A percentile compares a stretch with the other conserved stretches of the same genome.
Evolutionary conservation across 1,140 invertebrate species (phyloP).

Genomic region (Drosophila willistoni): DNA sequence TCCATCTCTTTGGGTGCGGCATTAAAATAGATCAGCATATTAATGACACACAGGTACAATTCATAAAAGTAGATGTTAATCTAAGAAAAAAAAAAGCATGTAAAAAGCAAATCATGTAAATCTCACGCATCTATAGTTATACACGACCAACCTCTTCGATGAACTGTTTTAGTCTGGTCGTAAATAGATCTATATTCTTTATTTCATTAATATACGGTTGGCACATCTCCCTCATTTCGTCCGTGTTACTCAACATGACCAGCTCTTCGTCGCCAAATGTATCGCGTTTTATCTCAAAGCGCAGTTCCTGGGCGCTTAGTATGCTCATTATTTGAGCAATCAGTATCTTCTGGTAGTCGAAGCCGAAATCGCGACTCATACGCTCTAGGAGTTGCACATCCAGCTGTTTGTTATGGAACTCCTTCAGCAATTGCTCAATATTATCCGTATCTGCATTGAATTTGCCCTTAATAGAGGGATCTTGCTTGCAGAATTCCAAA

Average conservation of each 20-base stretch:
- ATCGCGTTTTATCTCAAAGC: conserved; percentile 72
- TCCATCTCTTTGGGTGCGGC: conserved; percentile 74
- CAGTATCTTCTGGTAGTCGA: conserved; percentile 76
- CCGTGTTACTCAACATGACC: conserved; percentile 65
- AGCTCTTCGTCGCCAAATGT: conserved; percentile 77
- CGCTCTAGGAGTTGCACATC: conserved; percentile 69
- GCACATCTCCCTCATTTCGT: conserved; percentile 69
- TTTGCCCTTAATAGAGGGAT: conserved; percentile 68
- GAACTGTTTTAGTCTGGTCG: conserved; percentile 62
- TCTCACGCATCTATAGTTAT: too few relatives aligned
- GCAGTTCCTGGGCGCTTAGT: conserved; percentile 65
- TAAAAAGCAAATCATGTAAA: neutral
- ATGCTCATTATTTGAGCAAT: conserved; percentile 75
- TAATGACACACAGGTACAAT: conserved; percentile 76
- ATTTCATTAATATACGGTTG: conserved; percentile 76
- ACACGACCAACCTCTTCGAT: conserved; percentile 64
- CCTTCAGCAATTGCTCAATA: conserved; percentile 71
- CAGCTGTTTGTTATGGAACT: conserved; percentile 73
- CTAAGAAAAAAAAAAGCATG: conserved; percentile 33
- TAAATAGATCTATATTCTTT: conserved; percentile 68
- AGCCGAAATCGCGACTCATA: conserved; percentile 74
- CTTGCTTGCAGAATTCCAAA: conserved; percentile 76
- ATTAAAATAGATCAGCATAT: conserved; percentile 70
- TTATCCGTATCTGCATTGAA: conserved; percentile 74
- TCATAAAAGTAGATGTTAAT: conserved; percentile 83